phyloP scores from a whole-genome alignment of 2,113 vertebrate species.

The Catagonus wagneri region DNA sequence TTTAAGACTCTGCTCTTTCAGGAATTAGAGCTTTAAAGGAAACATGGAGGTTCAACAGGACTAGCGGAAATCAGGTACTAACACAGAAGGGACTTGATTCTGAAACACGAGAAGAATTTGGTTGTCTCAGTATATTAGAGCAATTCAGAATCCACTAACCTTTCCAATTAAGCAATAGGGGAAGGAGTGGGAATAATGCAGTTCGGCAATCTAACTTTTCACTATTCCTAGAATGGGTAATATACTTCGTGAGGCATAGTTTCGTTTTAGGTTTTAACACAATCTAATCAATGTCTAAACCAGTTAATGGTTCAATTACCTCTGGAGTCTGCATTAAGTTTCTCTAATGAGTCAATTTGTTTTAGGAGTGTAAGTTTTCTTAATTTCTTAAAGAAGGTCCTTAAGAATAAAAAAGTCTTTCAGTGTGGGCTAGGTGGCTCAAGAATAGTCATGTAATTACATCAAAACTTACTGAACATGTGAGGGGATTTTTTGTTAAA shows the following conservation, averaged over 20 bases:
- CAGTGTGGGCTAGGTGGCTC: neutral
- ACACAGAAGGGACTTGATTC: conserved; percentile 49
- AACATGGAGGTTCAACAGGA: neutral
- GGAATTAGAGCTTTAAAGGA: conserved; percentile 64
- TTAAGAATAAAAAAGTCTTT: conserved; percentile 66
- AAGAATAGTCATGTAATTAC: conserved; percentile 31
- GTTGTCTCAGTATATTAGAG: conserved; percentile 24
- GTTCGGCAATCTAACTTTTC: conserved; percentile 15
- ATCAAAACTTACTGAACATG: conserved; percentile 50
- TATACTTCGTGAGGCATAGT: conserved; percentile 4
- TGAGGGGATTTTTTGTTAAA: conserved; percentile 52
- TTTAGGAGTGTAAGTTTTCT: conserved; percentile 44
- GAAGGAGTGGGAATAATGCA: neutral
- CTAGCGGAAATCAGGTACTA: neutral
- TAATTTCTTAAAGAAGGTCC: conserved; percentile 70
- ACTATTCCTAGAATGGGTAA: neutral
- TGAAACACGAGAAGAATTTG: conserved; percentile 25
- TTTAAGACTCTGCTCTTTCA: conserved; percentile 63
- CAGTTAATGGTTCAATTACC: conserved; percentile 55
- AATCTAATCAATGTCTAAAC: conserved; percentile 39
- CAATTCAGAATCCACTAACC: conserved; percentile 17
- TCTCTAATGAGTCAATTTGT: conserved; percentile 60
- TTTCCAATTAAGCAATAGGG: conserved; percentile 40
- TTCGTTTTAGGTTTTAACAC: conserved; percentile 55
- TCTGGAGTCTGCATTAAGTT: conserved; percentile 30